phyloP scores from a whole-genome alignment of 1,140 invertebrate species.

The Brachionus sp. region DNA sequence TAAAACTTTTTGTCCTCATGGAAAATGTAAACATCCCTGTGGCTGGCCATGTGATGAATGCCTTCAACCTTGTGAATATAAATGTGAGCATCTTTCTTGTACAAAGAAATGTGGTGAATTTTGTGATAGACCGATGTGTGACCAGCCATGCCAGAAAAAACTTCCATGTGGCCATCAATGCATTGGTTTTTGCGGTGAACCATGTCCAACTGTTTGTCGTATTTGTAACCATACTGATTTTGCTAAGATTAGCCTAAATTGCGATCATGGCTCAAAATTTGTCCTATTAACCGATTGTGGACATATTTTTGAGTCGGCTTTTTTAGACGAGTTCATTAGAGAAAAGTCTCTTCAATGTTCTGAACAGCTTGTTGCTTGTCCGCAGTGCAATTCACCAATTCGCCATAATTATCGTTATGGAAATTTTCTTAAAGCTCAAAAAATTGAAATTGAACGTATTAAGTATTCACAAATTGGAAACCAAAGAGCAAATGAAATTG shows the following conservation, averaged over 20 bases:
- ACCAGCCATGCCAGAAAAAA: slow-evolving; percentile 49
- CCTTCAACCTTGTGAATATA: slow-evolving; percentile 66
- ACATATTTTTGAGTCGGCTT: slow-evolving; percentile 64
- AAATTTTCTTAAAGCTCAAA: neutral
- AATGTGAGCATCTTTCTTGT: slow-evolving; percentile 64
- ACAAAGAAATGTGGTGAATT: slow-evolving; percentile 63
- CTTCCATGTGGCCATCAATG: slow-evolving; percentile 67
- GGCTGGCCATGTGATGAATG: slow-evolving; percentile 46
- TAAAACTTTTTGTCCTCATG: neutral
- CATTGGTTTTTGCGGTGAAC: slow-evolving; percentile 61
- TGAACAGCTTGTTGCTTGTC: slow-evolving; percentile 64
- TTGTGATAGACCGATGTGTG: slow-evolving; percentile 64
- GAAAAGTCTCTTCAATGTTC: slow-evolving; percentile 48
- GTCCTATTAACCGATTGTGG: slow-evolving; percentile 66
- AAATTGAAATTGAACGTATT: neutral
- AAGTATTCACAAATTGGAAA: neutral
- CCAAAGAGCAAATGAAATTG: neutral
- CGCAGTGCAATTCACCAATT: slow-evolving; percentile 66
- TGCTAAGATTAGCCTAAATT: slow-evolving; percentile 61
- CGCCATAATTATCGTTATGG: slow-evolving; percentile 59
- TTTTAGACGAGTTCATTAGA: slow-evolving; percentile 63
- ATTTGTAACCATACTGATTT: slow-evolving; percentile 49
- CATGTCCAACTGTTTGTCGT: slow-evolving; percentile 56
- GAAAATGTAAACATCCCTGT: neutral
- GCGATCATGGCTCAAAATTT: slow-evolving; percentile 58